Evolutionary conservation across 2,888 invertebrate genomes (phyloP).

Genomic region (Carcina quercana): DNA sequence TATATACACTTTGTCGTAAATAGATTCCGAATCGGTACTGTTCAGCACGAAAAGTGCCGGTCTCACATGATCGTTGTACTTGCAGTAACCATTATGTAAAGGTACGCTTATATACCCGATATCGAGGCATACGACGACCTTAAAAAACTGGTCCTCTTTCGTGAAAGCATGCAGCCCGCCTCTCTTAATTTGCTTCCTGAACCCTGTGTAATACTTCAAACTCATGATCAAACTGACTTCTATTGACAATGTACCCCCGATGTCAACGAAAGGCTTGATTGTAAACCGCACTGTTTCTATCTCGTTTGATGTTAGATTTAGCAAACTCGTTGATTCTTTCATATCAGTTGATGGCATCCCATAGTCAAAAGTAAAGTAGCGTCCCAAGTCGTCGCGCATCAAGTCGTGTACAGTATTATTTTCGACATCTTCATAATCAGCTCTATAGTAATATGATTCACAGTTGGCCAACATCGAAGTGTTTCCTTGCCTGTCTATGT

Average conservation of each 20-base stretch:
- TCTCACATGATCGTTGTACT: slow-evolving; percentile 62
- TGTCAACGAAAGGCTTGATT: slow-evolving; percentile 80
- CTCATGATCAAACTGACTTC: slow-evolving; percentile 80
- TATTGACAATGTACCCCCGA: slow-evolving; percentile 86
- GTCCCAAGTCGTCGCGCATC: slow-evolving; percentile 77
- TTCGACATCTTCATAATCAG: slow-evolving; percentile 34
- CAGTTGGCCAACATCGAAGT: slow-evolving; percentile 41
- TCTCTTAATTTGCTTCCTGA: slow-evolving; percentile 38
- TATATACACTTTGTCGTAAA: slow-evolving; percentile 76
- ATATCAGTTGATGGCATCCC: slow-evolving; percentile 78
- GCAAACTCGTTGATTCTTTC: slow-evolving; percentile 76
- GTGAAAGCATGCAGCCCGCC: slow-evolving; percentile 49
- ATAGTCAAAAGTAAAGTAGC: slow-evolving; percentile 85
- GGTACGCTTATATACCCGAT: slow-evolving; percentile 75
- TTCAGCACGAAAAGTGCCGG: slow-evolving; percentile 78
- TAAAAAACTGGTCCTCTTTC: slow-evolving; percentile 64
- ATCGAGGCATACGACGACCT: slow-evolving; percentile 77
- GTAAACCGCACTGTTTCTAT: slow-evolving; percentile 80
- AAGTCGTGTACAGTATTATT: slow-evolving; percentile 47
- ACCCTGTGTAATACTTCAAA: slow-evolving; percentile 66
- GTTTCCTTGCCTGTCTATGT: slow-evolving; percentile 32
- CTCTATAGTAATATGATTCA: slow-evolving; percentile 39
- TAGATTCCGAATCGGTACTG: slow-evolving; percentile 76
- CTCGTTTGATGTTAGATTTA: slow-evolving; percentile 80
- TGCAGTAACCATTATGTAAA: slow-evolving; percentile 76